Conservation (phyloP, 2,113 vertebrate species). For the Meleagris gallopavo region DNA sequence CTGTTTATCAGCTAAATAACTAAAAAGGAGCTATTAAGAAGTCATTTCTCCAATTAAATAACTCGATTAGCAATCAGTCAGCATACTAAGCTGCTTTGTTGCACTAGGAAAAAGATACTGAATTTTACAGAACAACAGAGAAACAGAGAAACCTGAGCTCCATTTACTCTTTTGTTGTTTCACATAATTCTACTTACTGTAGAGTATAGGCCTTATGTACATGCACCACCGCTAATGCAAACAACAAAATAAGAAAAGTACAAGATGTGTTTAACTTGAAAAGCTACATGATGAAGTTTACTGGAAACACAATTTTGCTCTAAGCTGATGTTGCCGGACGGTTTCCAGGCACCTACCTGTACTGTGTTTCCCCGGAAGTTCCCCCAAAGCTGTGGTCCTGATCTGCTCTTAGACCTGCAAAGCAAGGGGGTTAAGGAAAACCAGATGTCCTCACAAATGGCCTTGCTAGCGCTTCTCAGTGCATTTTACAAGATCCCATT, state of each 20-base stretch:
- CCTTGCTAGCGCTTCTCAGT: not conserved
- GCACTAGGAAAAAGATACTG: conserved; percentile 29
- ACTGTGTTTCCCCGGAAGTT: not conserved
- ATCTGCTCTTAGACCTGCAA: not conserved
- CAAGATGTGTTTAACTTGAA: not conserved
- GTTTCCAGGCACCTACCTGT: not conserved
- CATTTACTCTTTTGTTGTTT: not conserved
- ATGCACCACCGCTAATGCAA: not conserved
- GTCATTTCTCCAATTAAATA: conserved; percentile 63
- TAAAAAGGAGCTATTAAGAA: conserved; percentile 73
- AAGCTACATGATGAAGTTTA: not conserved
- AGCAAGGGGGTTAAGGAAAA: not conserved
- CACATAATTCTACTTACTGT: not conserved
- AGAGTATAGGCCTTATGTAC: too few relatives aligned
- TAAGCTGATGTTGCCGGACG: too few relatives aligned
- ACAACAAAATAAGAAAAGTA: not conserved
- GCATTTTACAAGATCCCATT: not conserved
- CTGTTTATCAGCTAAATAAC: conserved; percentile 72
- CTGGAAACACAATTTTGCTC: not conserved
- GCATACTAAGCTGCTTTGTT: not conserved
- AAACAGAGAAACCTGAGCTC: not conserved
- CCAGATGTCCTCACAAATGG: not conserved
- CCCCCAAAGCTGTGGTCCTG: not conserved
- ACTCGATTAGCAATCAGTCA: conserved; percentile 55
- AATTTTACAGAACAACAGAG: conserved; percentile 21